Evolutionary conservation across 2,113 vertebrate species (phyloP), one percentile per base, ranked within the genome.

Genomic region (Myiozetetes cayanensis): DNA sequence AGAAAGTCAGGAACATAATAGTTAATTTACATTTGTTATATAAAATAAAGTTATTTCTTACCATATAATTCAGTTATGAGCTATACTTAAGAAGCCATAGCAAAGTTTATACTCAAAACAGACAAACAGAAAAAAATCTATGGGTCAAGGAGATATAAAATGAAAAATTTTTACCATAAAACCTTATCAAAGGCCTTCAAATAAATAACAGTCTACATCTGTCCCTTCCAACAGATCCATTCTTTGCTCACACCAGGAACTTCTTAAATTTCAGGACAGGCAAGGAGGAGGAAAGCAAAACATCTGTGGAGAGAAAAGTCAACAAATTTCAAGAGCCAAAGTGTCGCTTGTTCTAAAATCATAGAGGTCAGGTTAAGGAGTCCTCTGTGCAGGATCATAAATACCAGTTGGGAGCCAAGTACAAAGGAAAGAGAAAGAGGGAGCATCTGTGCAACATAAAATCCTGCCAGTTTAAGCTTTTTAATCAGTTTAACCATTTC

Each of bases 211-310:
- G 20, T 72, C 27, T 44, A 84, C 73, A 43, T 89, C n/a, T 85
- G 72, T 79, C 81, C 68, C 8, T 93, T 89, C 81, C 85, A 85
- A 76, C n/a, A 93, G 87, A 92, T 96, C 30, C 10, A 9, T 95
- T 68, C 84, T 52, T 73, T 72, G 84, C 90, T 71, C 63, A 63
- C 84, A 68, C 76, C 95, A 93, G 86, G 74, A 93, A 83, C 89
- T 89, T 97, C 97, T 97, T 97, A 94, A 85, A 95, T 98, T 97
- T 98, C 98, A 97, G 73, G 39, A 79, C 85, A 87, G 88, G 80
- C 85, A 74, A 94, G 63, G 90, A 96, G 80, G 86, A 97, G 95
- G 94, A 93, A 97, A 96, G 91, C 68, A 97, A 97, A 98, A 96
- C 95, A 96, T 96, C 97, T 89, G 95, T 70, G 92, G 89, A n/a